phyloP scores from a whole-genome alignment of 2,113 vertebrate genomes.

The Pao palembangensis region DNA sequence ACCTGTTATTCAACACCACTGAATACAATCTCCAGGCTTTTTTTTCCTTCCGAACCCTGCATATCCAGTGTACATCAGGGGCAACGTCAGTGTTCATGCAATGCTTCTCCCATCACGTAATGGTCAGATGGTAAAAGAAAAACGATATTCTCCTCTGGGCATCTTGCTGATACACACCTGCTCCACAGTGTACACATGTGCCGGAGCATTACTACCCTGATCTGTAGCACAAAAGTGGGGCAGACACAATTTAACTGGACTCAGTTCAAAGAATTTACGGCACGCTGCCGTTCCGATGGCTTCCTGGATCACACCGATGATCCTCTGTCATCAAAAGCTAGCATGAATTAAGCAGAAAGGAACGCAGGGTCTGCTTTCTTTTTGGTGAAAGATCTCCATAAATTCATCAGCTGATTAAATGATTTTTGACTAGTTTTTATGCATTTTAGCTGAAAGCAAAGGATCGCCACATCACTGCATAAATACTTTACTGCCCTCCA shows the following conservation, averaged over 20 bases:
- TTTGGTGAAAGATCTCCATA: no score
- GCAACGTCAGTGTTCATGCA: no score
- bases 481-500: no score
- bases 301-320: slow-evolving; percentile 13
- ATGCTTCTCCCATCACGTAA: background rate
- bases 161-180: slow-evolving; percentile 54
- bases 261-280: slow-evolving; percentile 23
- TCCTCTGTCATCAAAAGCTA: slow-evolving; percentile 21
- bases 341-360: no score
- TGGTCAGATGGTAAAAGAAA: slow-evolving; percentile 49
- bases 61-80: no score
- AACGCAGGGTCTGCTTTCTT: no score
- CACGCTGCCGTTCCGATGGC: slow-evolving; percentile 17
- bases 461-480: no score
- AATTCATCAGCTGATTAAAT: no score
- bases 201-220: slow-evolving; percentile 14
- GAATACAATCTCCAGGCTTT: background rate
- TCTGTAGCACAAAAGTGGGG: slow-evolving; percentile 54
- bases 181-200: slow-evolving; percentile 29
- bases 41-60: background rate
- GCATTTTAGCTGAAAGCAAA: no score
- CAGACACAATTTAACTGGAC: slow-evolving; percentile 29
- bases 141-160: slow-evolving; percentile 29
- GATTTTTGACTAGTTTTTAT: no score
- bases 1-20: background rate